These are phyloP conservation scores for Agrotis ipsilon DNA, from an alignment of 2,888 invertebrate genomes.

Conservation along the genomic window DNA sequence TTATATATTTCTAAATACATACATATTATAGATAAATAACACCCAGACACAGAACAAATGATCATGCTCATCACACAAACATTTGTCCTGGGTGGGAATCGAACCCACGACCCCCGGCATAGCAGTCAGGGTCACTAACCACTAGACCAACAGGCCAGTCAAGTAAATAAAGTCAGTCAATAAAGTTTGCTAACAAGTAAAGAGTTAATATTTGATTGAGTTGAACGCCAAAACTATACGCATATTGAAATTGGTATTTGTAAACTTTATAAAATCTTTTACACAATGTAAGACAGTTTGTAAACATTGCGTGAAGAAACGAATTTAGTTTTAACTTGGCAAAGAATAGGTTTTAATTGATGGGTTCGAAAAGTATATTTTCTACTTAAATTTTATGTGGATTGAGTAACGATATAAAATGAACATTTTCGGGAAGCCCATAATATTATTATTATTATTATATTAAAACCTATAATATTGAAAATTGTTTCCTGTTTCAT, in stretches of 20 bases:
- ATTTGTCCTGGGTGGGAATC: too few species aligned
- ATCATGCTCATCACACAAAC: too few species aligned
- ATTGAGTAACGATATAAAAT: constrained; percentile 24
- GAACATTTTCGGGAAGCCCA: neutral
- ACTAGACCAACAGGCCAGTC: too few species aligned
- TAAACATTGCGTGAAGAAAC: neutral
- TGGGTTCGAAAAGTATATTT: constrained; percentile 33
- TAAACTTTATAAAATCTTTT: constrained; percentile 10
- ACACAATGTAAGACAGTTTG: neutral
- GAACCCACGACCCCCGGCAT: too few species aligned
- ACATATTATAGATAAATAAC: too few species aligned
- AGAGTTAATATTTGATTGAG: constrained; percentile 23
- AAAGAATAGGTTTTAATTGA: constrained; percentile 33
- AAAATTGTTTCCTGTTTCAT: constrained; percentile 11
- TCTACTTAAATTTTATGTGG: constrained; percentile 32
- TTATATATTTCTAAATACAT: too few species aligned
- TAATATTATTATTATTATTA: too few species aligned
- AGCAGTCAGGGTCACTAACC: too few species aligned
- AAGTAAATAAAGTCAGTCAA: too few species aligned
- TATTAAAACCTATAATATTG: neutral
- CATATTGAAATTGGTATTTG: constrained; percentile 21
- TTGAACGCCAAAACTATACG: neutral
- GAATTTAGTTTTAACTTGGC: neutral
- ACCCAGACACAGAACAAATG: too few species aligned
- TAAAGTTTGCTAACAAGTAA: neutral